Evolutionary conservation across 2,797 vertebrate genomes (phyloP), one percentile per base, ranked within the genome.

Genomic region (Lepus oiostolus): DNA sequence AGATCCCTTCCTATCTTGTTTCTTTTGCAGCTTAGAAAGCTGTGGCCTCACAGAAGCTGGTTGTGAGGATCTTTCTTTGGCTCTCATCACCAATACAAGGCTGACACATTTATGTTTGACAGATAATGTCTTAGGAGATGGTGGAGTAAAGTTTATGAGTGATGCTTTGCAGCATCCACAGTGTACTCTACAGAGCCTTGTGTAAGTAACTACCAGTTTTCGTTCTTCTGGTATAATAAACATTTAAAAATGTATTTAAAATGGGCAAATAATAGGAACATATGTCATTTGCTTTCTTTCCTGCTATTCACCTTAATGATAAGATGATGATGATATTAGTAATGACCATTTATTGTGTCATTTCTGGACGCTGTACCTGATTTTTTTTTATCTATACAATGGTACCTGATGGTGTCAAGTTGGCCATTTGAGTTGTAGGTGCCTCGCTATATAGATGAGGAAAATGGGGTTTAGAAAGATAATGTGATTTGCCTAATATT

Each of bases 101-200:
- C 88, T 98, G 92, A 96, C 96, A 19, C 96, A 96, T 92, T 88
- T 97, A 76, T 94, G 96, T 32, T 88, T 98, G 91, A 87, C 91
- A 26, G 80, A 93, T 54, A 98, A 97, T 21, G 0, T 32, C n/a
- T 77, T 98, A 81, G 89, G 60, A 67, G 93, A 97, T 82, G 71
- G 30, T n/a, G 97, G 97, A 62, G 13, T 97, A 84, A 80, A 95
- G n/a, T 32, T 96, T 65, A 19, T 98, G 21, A 96, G 95, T n/a
- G 63, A 91, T 65, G 96, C 77, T 26, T 90, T 98, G 81, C 93
- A 90, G 75, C 24, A 93, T 8, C 93, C 97, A 35, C 85, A 79
- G 5, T 97, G 97, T 91, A 89, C 28, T 62, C 79, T 98, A 9
- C 96, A 93, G 63, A 98, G 95, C 75, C 95, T 98, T 79, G 87